Evolutionary conservation across 2,113 vertebrate genomes (phyloP), one percentile per base, ranked within the genome.

Genomic region (Phalacrocorax aristotelis): DNA sequence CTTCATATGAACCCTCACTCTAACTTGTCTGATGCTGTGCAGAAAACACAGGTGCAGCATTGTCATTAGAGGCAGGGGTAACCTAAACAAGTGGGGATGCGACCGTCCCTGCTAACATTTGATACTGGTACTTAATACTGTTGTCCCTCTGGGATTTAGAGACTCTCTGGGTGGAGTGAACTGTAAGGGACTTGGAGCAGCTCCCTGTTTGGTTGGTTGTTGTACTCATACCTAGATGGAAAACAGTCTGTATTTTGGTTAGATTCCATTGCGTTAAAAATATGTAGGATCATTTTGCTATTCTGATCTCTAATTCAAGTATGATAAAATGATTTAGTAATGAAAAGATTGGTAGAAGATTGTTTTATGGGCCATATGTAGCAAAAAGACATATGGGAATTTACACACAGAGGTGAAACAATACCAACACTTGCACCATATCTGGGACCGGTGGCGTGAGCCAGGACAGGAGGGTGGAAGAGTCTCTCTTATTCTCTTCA

Each of bases 281-380:
- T 58, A n/a, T 5, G 0, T 16, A 65, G 30, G 49, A 77, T 79
- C 0, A 0, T 44, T 85, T 75, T 88, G 32, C 57, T 55, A 4
- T 86, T 66, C 40, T 78, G 32, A 19, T 92, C 93, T 95, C 74
- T 95, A 42, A 92, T 97, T 97, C 49, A 85, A 65, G 30, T 75
- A 38, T 84, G 40, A 48, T 54, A 34, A 57, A 96, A 91, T 80
- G 23, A 54, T 70, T 34, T 55, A 23, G 44, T 52, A 23, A 30
- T 38, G 38, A 61, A 92, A 57, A 81, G 36, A 42, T 29, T 55
- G 26, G 38, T 71, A 62, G 44, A 51, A 88, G 26, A 76, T 70
- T 70, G 68, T 72, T 55, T 46, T 77, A 65, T 49, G 30, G 32
- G 23, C 34, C 72, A 46, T 51, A 20, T 80, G 68, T 54, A 90